Conservation (phyloP, 2,797 vertebrate genomes). For the Pitangus sulphuratus region DNA sequence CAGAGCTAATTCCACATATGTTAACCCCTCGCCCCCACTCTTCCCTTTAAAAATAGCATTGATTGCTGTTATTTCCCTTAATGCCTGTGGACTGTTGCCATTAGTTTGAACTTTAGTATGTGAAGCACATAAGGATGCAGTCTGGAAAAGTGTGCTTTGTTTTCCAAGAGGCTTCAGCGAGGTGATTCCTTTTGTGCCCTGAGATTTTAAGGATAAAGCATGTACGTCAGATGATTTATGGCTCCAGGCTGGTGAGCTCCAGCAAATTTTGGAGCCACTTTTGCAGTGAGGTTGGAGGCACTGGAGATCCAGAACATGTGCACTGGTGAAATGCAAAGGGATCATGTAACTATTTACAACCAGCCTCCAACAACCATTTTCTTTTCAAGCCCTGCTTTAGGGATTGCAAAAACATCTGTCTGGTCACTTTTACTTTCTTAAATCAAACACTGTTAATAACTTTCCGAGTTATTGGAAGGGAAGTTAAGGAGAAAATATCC, state of each 20-base stretch:
- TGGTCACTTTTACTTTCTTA: slow-evolving; percentile 13
- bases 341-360: slow-evolving; percentile 59
- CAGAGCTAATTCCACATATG: slow-evolving; percentile 72
- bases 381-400: background rate
- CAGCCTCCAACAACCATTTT: slow-evolving; percentile 31
- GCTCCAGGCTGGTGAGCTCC: background rate
- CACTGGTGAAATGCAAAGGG: background rate
- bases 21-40: slow-evolving; percentile 64
- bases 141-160: background rate
- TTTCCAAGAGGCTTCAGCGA: background rate
- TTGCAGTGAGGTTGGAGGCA: slow-evolving; percentile 27
- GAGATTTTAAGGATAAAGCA: background rate
- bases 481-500: background rate
- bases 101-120: slow-evolving; percentile 37
- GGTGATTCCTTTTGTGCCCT: background rate
- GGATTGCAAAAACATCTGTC: slow-evolving; percentile 40
- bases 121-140: background rate
- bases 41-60: slow-evolving; percentile 70
- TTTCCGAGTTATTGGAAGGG: background rate
- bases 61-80: slow-evolving; percentile 65
- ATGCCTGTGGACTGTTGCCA: slow-evolving; percentile 47
- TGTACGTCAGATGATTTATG: background rate
- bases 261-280: slow-evolving; percentile 17
- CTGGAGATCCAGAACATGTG: slow-evolving; percentile 7
- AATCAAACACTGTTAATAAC: background rate